phyloP scores from a whole-genome alignment of 2,113 vertebrate species.

The Ranitomeya imitator region DNA sequence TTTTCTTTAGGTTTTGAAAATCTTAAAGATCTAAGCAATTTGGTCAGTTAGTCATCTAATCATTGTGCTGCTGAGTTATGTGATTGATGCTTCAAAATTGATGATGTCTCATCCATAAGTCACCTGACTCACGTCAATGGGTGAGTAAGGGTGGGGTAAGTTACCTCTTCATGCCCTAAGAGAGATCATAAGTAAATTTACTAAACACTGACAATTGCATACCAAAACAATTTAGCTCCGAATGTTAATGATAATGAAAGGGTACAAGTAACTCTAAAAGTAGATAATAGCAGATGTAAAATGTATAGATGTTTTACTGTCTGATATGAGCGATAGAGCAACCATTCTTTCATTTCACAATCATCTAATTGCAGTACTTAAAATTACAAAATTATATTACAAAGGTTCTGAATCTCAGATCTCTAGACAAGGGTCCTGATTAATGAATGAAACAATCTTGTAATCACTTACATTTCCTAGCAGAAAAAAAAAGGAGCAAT shows the following conservation, averaged over 20 bases:
- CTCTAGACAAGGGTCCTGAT: constrained; percentile 43
- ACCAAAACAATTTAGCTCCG: background rate
- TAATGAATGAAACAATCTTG: background rate
- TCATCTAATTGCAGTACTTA: background rate
- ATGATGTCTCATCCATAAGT: too few species aligned
- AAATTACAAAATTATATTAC: constrained; percentile 8
- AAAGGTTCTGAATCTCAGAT: background rate
- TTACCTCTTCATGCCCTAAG: too few species aligned
- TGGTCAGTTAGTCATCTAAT: too few species aligned
- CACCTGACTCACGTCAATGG: too few species aligned
- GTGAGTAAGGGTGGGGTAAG: too few species aligned
- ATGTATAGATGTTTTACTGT: background rate
- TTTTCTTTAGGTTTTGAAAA: too few species aligned
- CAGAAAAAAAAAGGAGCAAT: background rate
- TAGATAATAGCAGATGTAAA: background rate
- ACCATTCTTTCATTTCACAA: background rate
- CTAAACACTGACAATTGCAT: too few species aligned
- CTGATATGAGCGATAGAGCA: background rate
- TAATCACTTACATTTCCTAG: constrained; percentile 46
- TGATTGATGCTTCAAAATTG: too few species aligned
- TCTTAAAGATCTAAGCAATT: too few species aligned
- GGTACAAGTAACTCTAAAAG: too few species aligned
- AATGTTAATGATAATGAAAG: background rate
- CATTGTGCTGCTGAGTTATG: too few species aligned
- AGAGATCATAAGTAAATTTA: too few species aligned